A percentile compares a stretch with the other conserved stretches of the same genome.
Evolutionary conservation across 2,113 vertebrate genomes (phyloP).

Genomic region (Morone chrysops): DNA sequence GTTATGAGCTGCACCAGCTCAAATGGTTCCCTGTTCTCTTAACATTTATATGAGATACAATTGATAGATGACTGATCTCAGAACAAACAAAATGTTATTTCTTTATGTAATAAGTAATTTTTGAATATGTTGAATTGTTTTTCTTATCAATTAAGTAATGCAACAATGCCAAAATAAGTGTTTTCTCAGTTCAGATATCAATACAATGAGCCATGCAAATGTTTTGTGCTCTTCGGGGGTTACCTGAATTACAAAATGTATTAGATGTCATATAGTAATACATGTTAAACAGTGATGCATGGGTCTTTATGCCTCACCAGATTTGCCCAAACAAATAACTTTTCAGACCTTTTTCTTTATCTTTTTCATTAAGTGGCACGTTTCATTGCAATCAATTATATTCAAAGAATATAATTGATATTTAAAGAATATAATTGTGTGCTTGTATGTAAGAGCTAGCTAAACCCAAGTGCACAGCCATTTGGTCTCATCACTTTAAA

Average conservation of each 20-base stretch:
- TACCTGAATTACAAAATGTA: conserved; percentile 21
- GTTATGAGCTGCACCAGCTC: conserved; percentile 50
- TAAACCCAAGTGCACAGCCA: conserved; percentile 1
- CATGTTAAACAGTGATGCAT: conserved; percentile 28
- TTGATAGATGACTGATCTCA: conserved; percentile 1
- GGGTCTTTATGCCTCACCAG: conserved; percentile 21
- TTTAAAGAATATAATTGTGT: neutral
- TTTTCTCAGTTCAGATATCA: neutral
- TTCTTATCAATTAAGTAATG: neutral
- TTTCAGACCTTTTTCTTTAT: neutral
- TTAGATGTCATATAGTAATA: conserved; percentile 9
- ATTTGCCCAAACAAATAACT: conserved; percentile 13
- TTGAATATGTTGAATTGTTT: neutral
- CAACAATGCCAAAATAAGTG: neutral
- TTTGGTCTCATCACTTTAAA: conserved; percentile 2
- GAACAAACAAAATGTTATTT: neutral
- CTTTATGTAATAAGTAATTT: neutral
- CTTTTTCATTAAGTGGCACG: conserved; percentile 8
- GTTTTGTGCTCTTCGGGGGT: neutral
- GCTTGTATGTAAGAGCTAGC: neutral
- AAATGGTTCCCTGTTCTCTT: conserved; percentile 4
- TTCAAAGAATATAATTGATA: neutral
- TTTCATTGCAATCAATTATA: neutral
- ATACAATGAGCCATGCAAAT: conserved; percentile 2
- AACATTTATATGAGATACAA: conserved; percentile 40